Conservation (phyloP, 2,113 vertebrate species). For the Mustela nigripes region DNA sequence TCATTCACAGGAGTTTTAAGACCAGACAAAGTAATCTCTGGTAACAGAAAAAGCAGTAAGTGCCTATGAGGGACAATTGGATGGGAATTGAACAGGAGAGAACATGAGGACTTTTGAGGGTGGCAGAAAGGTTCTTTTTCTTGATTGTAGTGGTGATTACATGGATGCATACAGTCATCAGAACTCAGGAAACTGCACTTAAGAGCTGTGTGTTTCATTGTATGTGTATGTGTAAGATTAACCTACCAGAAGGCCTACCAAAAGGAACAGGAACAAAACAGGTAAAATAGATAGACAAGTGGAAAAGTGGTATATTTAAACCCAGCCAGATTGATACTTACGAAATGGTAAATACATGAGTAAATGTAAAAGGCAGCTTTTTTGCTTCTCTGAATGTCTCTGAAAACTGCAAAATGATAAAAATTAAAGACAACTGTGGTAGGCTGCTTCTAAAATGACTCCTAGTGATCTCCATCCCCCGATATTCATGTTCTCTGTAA, state of each 20-base stretch:
- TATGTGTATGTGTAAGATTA: not conserved
- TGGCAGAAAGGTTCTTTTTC: not conserved
- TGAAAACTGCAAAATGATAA: slow-evolving; percentile 1
- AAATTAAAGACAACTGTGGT: not conserved
- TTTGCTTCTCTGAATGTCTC: not conserved
- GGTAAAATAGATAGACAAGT: not conserved
- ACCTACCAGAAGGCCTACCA: not conserved
- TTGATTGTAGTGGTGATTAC: not conserved
- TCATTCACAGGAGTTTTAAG: not conserved
- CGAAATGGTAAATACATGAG: not conserved
- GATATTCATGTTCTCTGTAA: not conserved
- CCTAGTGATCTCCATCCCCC: not conserved
- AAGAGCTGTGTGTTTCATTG: not conserved
- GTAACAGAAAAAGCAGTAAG: not conserved
- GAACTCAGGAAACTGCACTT: not conserved
- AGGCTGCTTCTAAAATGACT: not conserved
- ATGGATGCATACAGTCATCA: not conserved
- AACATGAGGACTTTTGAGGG: not conserved
- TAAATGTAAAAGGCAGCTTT: not conserved
- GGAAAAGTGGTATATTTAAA: not conserved
- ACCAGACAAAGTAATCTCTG: not conserved
- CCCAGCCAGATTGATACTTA: not conserved
- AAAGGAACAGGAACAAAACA: not conserved
- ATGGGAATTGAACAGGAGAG: not conserved
- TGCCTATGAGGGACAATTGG: not conserved